Percentiles rank a stretch among this genome's conserved stretches.
phyloP scores from a whole-genome alignment of 2,888 invertebrate genomes.

The Empis stercorea region DNA sequence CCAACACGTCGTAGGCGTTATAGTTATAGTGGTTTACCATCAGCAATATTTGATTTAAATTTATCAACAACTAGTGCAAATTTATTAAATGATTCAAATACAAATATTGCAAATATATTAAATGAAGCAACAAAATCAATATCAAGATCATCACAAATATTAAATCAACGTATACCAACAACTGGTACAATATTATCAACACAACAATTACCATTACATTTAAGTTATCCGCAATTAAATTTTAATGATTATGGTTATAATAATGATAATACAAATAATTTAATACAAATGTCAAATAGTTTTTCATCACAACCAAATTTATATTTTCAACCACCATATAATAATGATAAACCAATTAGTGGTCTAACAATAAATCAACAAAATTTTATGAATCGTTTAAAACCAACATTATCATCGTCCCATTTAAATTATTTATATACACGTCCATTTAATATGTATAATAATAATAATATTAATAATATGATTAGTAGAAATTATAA shows the following conservation, averaged over 20 bases:
- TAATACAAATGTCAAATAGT: conserved; percentile 35
- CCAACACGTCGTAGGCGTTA: conserved; percentile 29
- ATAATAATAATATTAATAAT: not conserved
- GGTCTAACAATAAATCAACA: conserved; percentile 16
- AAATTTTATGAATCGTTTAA: conserved; percentile 18
- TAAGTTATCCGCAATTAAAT: conserved; percentile 32
- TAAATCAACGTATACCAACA: conserved; percentile 17
- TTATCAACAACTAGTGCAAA: not conserved
- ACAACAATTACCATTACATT: not conserved
- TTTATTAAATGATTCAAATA: conserved; percentile 19
- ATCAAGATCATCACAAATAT: conserved; percentile 35
- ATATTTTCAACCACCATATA: conserved; percentile 29
- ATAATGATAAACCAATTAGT: conserved; percentile 13
- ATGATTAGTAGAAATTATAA: not conserved
- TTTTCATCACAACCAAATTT: conserved; percentile 37
- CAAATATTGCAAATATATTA: conserved; percentile 34
- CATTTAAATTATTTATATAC: conserved; percentile 22
- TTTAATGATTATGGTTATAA: conserved; percentile 20
- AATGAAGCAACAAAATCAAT: conserved; percentile 37
- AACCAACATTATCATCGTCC: conserved; percentile 33
- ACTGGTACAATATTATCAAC: not conserved
- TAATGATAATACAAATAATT: conserved; percentile 21
- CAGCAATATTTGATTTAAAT: conserved; percentile 24
- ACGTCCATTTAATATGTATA: conserved; percentile 7
- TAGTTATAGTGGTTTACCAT: conserved; percentile 36